Base-by-base conservation (phyloP, 1,140 invertebrate species). In the Neomicropteryx cornuta region DNA sequence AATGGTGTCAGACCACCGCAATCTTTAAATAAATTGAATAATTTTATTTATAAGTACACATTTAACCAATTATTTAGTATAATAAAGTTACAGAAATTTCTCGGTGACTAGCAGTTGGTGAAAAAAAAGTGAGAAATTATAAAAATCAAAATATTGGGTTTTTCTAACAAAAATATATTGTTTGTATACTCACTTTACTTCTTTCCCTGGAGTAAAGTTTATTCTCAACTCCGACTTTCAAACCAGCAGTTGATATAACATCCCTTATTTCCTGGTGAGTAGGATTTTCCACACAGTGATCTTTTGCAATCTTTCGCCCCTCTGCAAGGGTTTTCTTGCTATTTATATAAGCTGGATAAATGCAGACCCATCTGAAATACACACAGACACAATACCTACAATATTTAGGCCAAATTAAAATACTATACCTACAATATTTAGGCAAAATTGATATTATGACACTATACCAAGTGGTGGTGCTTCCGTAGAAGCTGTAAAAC, bases 271-370 rank as follows among this genome's bases (percentile, higher is more conserved):
- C 95, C 52, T 85, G 77, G 56, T 83, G 81, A 1, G 86, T 93
- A 22, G 95, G 95, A 68, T 97, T 95, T 44, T 96, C 88, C 2
- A 97, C 83, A 56, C 86, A 91, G 58, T 83, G 81, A 2, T 80
- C 71, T 62, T 92, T 91, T 4, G 81, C 62, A 17, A 99, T 63
- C 46, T 81, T 77, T 18, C 95, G 71, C 5, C 95, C 95, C 58
- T 93, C 78, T 2, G 83, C 82, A 19, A 85, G 54, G 0, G 88
- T 90, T 62, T 90, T 95, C 52, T 91, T 95, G 45, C 80, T 92
- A 53, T 98, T 97, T 16, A 98, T 71, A 50, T 98, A 98, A 1
- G 89, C 81, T 27, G 96, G 96, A 67, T 98, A 98, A 38, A 99
- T 85, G 51, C 89, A 94, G 38, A 97, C 77, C 94, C 94, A 98